Percentiles rank a stretch among this genome's conserved stretches.
Evolutionary conservation across 2,113 vertebrate species (phyloP).

Genomic region (Todiramphus chloris): DNA sequence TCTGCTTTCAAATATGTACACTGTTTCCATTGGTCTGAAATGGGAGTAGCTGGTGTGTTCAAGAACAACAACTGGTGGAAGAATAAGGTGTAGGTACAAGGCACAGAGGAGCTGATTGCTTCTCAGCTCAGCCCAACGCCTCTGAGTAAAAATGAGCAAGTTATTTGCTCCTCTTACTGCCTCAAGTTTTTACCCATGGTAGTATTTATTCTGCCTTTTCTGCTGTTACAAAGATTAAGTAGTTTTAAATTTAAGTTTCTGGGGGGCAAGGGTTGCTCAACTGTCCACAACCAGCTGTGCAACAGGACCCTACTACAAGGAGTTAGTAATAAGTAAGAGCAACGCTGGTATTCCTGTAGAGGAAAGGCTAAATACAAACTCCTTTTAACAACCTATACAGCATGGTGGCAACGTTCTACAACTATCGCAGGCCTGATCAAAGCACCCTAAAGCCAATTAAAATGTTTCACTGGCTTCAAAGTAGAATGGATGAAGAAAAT

Average conservation of each 20-base stretch:
- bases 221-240: background rate
- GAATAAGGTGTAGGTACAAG: background rate
- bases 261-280: background rate
- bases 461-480: background rate
- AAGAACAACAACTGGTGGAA: background rate
- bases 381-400: background rate
- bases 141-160: background rate
- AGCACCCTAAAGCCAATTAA: slow-evolving; percentile 1
- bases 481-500: background rate
- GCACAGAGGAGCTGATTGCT: background rate
- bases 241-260: background rate
- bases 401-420: background rate
- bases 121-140: background rate
- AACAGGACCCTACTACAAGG: background rate
- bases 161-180: background rate
- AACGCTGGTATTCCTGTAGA: background rate
- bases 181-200: background rate
- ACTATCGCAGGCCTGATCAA: background rate
- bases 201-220: background rate
- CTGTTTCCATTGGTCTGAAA: background rate
- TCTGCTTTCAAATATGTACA: background rate
- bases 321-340: background rate
- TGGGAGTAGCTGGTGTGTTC: background rate
- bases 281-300: background rate
- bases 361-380: background rate